These are phyloP conservation scores for Portunus trituberculatus DNA, from an alignment of 1,140 invertebrate genomes.

Conservation along the genomic window DNA sequence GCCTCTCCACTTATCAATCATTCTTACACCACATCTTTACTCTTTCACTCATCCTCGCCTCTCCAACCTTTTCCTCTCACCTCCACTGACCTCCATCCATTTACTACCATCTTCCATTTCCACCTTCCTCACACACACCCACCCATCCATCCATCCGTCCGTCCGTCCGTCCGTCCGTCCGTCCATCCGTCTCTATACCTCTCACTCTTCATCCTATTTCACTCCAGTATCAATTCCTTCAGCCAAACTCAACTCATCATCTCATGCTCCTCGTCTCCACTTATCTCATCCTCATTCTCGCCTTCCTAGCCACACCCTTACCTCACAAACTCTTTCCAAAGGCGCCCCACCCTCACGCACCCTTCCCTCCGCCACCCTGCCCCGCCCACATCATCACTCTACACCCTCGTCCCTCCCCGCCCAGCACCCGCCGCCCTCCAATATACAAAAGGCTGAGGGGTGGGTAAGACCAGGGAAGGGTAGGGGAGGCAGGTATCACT, in stretches of 20 bases:
- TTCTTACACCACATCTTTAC: background rate
- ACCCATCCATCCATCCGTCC: too few relatives aligned
- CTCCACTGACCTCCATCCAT: background rate
- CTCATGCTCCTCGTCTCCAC: background rate
- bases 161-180: too few relatives aligned
- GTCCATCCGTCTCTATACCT: too few relatives aligned
- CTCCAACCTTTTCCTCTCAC: background rate
- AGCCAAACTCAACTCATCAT: background rate
- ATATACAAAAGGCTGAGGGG: background rate
- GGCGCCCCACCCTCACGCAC: background rate
- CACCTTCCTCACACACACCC: too few relatives aligned
- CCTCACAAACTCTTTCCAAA: background rate
- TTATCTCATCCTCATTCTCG: background rate
- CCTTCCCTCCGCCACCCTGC: background rate
- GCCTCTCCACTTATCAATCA: background rate
- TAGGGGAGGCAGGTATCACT: background rate
- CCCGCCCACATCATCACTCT: slow-evolving; percentile 2
- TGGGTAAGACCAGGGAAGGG: background rate
- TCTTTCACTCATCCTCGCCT: background rate
- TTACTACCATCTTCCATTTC: background rate
- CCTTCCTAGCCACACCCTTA: background rate
- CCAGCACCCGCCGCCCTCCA: background rate
- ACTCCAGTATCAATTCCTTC: too few relatives aligned
- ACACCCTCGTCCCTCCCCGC: background rate
- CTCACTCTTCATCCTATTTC: too few relatives aligned